phyloP scores from a whole-genome alignment of 2,113 vertebrate genomes.

The Cathartes aura region DNA sequence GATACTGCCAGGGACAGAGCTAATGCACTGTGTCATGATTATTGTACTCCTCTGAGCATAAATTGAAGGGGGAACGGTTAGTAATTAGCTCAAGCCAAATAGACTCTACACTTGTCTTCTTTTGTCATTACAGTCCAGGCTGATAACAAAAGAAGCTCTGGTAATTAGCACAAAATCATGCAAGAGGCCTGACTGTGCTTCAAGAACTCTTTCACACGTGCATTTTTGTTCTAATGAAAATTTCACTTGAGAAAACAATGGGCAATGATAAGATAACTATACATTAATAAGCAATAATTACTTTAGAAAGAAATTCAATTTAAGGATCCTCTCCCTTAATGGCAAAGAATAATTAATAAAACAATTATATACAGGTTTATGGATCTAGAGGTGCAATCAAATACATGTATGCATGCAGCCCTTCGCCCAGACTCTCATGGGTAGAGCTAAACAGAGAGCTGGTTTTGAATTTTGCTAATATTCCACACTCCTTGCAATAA shows the following conservation, averaged over 20 bases:
- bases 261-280: conserved; percentile 19
- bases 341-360: conserved; percentile 44
- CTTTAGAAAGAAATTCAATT: conserved; percentile 44
- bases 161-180: conserved; percentile 50
- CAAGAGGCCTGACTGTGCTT: not conserved
- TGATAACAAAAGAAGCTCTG: conserved; percentile 43
- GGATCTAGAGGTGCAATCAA: not conserved
- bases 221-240: conserved; percentile 39
- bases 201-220: not conserved
- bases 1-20: conserved; percentile 15
- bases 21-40: conserved; percentile 29
- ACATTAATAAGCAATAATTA: conserved; percentile 31
- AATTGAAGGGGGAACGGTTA: conserved; percentile 31
- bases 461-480: not conserved
- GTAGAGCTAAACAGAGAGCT: not conserved
- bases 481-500: not conserved
- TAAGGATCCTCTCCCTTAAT: not conserved
- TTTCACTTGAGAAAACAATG: conserved; percentile 23
- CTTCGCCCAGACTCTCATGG: not conserved
- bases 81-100: conserved; percentile 66
- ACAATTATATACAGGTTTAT: not conserved
- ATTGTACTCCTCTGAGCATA: conserved; percentile 34
- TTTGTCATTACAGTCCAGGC: conserved; percentile 53
- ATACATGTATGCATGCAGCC: not conserved
- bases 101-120: conserved; percentile 52